Evolutionary conservation across 2,888 invertebrate species (phyloP).

Genomic region (Hydriomena furcata): DNA sequence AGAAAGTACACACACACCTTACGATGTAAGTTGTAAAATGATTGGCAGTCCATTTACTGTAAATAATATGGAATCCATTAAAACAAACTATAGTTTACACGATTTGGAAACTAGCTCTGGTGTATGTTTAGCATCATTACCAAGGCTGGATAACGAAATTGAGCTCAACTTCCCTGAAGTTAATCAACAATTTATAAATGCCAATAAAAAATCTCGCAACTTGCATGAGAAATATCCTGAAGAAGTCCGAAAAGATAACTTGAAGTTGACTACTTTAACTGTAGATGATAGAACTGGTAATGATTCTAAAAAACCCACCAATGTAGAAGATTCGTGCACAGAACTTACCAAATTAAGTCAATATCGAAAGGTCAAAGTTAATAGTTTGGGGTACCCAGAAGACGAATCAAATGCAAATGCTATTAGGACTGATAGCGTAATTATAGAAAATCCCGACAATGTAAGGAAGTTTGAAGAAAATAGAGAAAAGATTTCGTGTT

Average conservation of each 20-base stretch:
- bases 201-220: constrained; percentile 60
- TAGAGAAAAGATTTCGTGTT: constrained; percentile 35
- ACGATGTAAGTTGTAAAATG: constrained; percentile 68
- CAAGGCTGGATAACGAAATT: constrained; percentile 74
- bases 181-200: constrained; percentile 78
- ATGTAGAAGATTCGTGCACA: constrained; percentile 47
- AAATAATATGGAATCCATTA: constrained; percentile 51
- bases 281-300: constrained; percentile 12
- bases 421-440: constrained; percentile 72
- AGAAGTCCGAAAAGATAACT: neutral
- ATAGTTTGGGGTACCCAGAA: constrained; percentile 38
- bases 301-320: constrained; percentile 1
- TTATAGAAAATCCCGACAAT: constrained; percentile 77
- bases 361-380: constrained; percentile 62
- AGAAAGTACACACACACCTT: constrained; percentile 39
- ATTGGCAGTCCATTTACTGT: constrained; percentile 57
- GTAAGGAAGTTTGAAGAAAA: constrained; percentile 49
- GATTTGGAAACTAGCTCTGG: constrained; percentile 74
- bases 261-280: neutral
- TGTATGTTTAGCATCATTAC: constrained; percentile 72
- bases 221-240: constrained; percentile 4
- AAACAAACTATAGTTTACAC: constrained; percentile 66
- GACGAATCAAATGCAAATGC: constrained; percentile 39
- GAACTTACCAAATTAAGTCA: constrained; percentile 68
- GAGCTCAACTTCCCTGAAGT: constrained; percentile 78